These are phyloP conservation scores for Myopa tessellatipennis DNA, from an alignment of 2,888 invertebrate genomes.

Conservation along the genomic window DNA sequence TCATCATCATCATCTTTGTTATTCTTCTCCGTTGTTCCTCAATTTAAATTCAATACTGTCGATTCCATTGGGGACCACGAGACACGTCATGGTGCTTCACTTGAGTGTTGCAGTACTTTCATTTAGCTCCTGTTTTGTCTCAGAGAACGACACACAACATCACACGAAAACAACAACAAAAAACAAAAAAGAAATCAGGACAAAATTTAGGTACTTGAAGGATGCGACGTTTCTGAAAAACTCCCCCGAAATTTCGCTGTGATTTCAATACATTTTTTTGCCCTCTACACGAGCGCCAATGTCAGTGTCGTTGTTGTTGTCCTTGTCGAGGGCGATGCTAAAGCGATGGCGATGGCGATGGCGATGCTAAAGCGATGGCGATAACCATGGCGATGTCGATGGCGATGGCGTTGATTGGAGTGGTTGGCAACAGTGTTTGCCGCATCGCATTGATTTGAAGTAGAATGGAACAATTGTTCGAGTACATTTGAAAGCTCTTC, in stretches of 20 bases:
- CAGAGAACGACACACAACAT: background rate
- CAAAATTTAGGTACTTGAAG: background rate
- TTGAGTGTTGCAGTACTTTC: conserved; percentile 28
- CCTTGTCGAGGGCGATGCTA: background rate
- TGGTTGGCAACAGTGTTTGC: background rate
- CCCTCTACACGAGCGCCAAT: background rate
- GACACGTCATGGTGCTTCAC: conserved; percentile 5
- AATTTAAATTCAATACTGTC: conserved; percentile 31
- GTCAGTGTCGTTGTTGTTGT: background rate
- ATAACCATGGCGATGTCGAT: too few relatives aligned
- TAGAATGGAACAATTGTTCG: background rate
- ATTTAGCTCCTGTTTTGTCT: conserved; percentile 1
- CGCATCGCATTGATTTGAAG: background rate
- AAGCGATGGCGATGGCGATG: too few relatives aligned
- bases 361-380: too few relatives aligned
- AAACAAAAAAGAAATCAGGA: background rate
- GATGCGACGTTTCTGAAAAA: conserved; percentile 11
- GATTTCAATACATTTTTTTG: conserved; percentile 11
- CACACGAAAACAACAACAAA: background rate
- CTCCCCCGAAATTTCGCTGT: conserved; percentile 4
- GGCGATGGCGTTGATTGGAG: background rate
- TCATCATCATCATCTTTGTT: background rate
- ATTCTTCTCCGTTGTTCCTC: background rate
- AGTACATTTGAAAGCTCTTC: background rate
- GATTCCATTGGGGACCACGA: background rate